Evolutionary conservation across 2,797 vertebrate species (phyloP).

Genomic region (Anguilla megastoma): DNA sequence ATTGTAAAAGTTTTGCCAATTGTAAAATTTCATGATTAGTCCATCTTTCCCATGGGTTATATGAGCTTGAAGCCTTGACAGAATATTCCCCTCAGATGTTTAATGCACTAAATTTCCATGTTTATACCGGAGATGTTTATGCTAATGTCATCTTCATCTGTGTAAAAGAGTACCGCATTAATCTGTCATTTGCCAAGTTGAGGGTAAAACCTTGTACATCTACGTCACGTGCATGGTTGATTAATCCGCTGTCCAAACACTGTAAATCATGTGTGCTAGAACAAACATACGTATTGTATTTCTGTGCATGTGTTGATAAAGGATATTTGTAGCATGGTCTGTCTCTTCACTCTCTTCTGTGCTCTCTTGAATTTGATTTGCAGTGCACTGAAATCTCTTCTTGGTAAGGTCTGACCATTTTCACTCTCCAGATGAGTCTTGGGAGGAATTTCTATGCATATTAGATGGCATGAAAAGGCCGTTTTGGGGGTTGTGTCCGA

Average conservation of each 20-base stretch:
- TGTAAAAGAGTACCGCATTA: neutral
- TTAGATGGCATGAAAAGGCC: neutral
- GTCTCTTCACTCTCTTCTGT: neutral
- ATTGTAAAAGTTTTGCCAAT: neutral
- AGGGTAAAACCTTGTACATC: neutral
- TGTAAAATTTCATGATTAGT: neutral
- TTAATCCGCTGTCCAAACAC: neutral
- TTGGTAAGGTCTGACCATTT: neutral
- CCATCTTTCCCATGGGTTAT: neutral
- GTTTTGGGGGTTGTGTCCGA: neutral
- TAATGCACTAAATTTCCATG: neutral
- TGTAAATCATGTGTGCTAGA: neutral
- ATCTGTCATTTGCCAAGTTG: neutral
- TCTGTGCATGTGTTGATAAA: neutral
- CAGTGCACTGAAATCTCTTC: neutral
- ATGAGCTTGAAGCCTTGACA: neutral
- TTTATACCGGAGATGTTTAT: neutral
- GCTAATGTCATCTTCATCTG: neutral
- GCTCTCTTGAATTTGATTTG: neutral
- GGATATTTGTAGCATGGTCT: neutral
- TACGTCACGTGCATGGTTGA: neutral
- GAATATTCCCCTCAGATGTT: neutral
- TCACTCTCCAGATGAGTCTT: neutral
- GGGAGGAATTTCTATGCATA: neutral
- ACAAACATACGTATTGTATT: neutral